These are phyloP conservation scores for Actinemys pallida DNA, from an alignment of 2,113 vertebrate genomes.

Conservation along the genomic window DNA sequence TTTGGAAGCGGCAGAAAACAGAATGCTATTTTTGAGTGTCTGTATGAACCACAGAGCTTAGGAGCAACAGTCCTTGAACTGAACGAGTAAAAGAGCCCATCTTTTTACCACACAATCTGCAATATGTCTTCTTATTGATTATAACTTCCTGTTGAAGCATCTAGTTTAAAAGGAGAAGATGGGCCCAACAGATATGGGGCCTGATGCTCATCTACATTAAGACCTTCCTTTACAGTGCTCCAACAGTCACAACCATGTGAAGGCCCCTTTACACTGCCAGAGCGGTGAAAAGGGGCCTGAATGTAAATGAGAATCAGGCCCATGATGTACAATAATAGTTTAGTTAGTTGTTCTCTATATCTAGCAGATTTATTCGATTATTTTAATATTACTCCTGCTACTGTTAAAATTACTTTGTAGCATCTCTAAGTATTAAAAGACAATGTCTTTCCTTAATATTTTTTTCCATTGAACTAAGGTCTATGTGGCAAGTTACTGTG, in stretches of 20 bases:
- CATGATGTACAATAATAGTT: background rate
- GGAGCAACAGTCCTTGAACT: background rate
- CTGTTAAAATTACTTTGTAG: background rate
- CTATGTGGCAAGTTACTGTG: background rate
- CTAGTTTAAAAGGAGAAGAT: background rate
- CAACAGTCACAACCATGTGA: background rate
- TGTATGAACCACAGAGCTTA: background rate
- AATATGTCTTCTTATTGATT: background rate
- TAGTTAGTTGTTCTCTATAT: background rate
- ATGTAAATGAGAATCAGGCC: background rate
- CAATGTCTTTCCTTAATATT: background rate
- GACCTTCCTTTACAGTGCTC: background rate
- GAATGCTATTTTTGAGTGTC: background rate
- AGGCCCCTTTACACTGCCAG: rapidly evolving
- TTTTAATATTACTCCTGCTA: background rate
- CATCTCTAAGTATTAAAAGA: background rate
- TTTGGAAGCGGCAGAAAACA: background rate
- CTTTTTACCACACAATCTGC: background rate
- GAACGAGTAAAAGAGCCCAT: background rate
- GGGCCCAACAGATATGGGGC: rapidly evolving
- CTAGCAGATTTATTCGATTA: background rate
- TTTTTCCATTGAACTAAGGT: background rate
- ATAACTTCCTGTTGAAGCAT: background rate
- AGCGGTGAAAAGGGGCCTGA: background rate
- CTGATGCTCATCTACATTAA: rapidly evolving